Conservation (phyloP, 2,797 vertebrate genomes). For the Picus viridis region DNA sequence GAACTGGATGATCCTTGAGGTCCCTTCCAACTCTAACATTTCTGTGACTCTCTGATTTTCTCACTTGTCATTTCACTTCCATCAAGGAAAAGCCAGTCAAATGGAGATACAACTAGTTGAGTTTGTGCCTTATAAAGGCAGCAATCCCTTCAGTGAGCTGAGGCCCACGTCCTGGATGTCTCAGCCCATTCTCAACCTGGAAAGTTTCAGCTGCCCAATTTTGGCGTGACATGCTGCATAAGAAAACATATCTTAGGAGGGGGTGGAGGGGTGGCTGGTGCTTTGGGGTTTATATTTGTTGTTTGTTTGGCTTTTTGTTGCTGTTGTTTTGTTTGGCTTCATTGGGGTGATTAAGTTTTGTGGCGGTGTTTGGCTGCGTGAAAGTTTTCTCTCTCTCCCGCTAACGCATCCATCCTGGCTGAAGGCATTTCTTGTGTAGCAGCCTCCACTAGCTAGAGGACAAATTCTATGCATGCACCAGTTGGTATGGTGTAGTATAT, state of each 20-base stretch:
- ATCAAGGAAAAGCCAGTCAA: not conserved
- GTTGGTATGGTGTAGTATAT: not conserved
- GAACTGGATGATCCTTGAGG: too few relatives aligned
- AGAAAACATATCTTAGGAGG: too few relatives aligned
- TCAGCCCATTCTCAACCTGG: not conserved
- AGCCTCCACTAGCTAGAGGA: not conserved
- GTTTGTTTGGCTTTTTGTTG: not conserved
- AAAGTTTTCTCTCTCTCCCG: not conserved
- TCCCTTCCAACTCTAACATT: too few relatives aligned
- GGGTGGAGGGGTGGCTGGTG: too few relatives aligned
- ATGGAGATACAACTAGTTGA: accelerated
- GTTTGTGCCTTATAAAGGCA: not conserved
- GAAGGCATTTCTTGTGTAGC: not conserved
- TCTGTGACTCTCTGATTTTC: not conserved
- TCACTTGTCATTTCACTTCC: not conserved
- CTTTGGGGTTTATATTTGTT: too few relatives aligned
- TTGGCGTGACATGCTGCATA: not conserved
- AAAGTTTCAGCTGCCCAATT: not conserved
- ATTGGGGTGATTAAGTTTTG: too few relatives aligned
- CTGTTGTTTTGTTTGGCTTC: not conserved
- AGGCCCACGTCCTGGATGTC: not conserved
- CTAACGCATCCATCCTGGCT: not conserved
- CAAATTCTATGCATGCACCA: conserved; percentile 11
- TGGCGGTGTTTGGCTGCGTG: too few relatives aligned
- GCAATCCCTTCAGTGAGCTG: not conserved